Percentiles rank a stretch among this genome's conserved stretches.
phyloP scores from a whole-genome alignment of 2,113 vertebrate species.

The Oceanodroma tethys region DNA sequence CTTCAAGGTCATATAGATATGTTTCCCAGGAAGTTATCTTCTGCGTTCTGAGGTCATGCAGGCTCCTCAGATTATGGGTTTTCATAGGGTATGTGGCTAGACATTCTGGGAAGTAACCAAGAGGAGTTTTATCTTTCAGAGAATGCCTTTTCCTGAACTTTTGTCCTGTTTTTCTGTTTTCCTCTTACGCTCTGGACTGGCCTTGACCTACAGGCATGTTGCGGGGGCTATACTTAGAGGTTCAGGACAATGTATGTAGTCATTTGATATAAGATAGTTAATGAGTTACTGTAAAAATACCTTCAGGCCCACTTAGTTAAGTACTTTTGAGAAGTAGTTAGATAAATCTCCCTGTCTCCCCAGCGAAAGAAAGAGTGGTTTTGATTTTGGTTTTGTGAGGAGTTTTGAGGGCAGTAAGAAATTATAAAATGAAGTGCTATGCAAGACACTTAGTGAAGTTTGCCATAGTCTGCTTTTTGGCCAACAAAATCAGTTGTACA shows the following conservation, averaged over 20 bases:
- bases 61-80: background rate
- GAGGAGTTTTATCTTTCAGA: background rate
- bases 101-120: background rate
- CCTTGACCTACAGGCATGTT: background rate
- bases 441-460: background rate
- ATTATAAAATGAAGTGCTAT: background rate
- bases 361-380: background rate
- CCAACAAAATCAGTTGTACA: background rate
- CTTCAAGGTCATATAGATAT: background rate
- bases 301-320: background rate
- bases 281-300: background rate
- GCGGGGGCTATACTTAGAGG: accelerated
- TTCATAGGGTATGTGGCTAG: background rate
- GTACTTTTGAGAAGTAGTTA: background rate
- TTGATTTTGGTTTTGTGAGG: background rate
- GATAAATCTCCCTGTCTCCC: background rate
- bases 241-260: background rate
- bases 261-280: background rate
- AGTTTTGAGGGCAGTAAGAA: background rate
- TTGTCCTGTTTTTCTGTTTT: background rate
- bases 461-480: background rate
- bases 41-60: background rate
- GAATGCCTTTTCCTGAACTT: background rate
- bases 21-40: background rate
- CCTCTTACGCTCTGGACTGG: background rate